Evolutionary conservation across 2,888 invertebrate species (phyloP), one percentile per base, ranked within the genome.

Genomic region (Coelinius sp.): DNA sequence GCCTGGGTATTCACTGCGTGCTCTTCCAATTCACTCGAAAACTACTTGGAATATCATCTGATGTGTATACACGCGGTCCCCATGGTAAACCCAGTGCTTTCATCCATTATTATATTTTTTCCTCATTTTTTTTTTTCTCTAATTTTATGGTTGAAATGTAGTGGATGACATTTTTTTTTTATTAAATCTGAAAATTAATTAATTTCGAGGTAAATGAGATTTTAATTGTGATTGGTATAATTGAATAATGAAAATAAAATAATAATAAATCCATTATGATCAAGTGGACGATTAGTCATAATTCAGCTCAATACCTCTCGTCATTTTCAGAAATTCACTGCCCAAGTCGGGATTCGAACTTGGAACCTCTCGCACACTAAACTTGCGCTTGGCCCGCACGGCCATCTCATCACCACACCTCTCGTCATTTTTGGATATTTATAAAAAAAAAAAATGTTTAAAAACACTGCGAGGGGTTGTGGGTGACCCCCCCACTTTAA

Each of bases 21-120:
- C 24, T 69, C 77, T 78, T 77, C 77, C 80, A 76, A 80, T 81
- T 76, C 79, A 79, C 78, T 78, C 68, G 70, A 79, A 49, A 49
- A 76, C 75, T 59, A 63, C 41, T 76, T 70, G 65, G 72, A 73
- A 70, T 71, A 65, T 68, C 53, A 71, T 63, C 62, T 64, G 49
- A 65, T 71, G 67, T 68, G 71, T 64, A 73, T 67, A 70, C 74
- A 72, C 73, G 52, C 38, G 41, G 62, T 71, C 71, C 17, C 35
- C 22, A 27, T 64, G 31, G 31, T 35, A 59, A 59, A 35, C 35
- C 35, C 31, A 17, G 17, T 59, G 10, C 35, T 59, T 59, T 31
- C 31, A 49, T 49, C 46, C 46, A 49, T 49, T 49, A 49, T 41
- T 41, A 10, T 41, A n/a, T 8, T 49, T 49, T n/a, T n/a, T 8